These are phyloP conservation scores for Quadriops clusia DNA, from an alignment of 2,888 invertebrate species.

Conservation along the genomic window DNA sequence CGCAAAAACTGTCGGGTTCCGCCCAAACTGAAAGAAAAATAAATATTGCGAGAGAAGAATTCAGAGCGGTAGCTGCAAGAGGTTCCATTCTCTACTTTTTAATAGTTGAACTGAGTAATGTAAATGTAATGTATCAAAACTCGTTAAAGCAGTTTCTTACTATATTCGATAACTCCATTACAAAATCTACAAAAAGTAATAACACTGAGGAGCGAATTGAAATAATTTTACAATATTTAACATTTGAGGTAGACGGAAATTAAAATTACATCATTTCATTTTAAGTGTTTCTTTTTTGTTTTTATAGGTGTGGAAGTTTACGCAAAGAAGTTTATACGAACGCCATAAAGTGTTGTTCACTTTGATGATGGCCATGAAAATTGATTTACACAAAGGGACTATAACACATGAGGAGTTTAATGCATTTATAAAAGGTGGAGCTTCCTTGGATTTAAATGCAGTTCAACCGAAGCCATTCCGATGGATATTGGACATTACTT, in stretches of 20 bases:
- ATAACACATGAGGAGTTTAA: slow-evolving; percentile 87
- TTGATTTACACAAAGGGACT: slow-evolving; percentile 70
- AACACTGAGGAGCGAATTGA: slow-evolving; percentile 76
- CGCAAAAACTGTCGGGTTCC: slow-evolving; percentile 83
- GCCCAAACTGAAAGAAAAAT: slow-evolving; percentile 92
- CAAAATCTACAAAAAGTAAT: slow-evolving; percentile 75
- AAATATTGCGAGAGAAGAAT: slow-evolving; percentile 86
- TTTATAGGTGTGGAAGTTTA: slow-evolving; percentile 73
- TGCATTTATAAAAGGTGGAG: slow-evolving; percentile 93
- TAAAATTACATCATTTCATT: not conserved
- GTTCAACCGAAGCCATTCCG: slow-evolving; percentile 85
- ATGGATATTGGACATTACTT: slow-evolving; percentile 93
- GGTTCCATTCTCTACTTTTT: slow-evolving; percentile 92
- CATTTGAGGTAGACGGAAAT: slow-evolving; percentile 50
- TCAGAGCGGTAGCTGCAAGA: slow-evolving; percentile 85
- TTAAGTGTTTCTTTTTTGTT: slow-evolving; percentile 6
- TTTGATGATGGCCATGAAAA: slow-evolving; percentile 88
- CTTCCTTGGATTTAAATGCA: slow-evolving; percentile 85
- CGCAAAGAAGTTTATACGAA: slow-evolving; percentile 84
- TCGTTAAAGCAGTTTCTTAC: slow-evolving; percentile 87
- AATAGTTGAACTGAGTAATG: slow-evolving; percentile 94
- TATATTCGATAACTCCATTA: slow-evolving; percentile 88
- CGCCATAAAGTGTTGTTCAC: slow-evolving; percentile 88
- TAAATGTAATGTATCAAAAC: slow-evolving; percentile 95
- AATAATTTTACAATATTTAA: slow-evolving; percentile 80